phyloP scores from a whole-genome alignment of 2,888 invertebrate genomes.

The Tyria jacobaeae region DNA sequence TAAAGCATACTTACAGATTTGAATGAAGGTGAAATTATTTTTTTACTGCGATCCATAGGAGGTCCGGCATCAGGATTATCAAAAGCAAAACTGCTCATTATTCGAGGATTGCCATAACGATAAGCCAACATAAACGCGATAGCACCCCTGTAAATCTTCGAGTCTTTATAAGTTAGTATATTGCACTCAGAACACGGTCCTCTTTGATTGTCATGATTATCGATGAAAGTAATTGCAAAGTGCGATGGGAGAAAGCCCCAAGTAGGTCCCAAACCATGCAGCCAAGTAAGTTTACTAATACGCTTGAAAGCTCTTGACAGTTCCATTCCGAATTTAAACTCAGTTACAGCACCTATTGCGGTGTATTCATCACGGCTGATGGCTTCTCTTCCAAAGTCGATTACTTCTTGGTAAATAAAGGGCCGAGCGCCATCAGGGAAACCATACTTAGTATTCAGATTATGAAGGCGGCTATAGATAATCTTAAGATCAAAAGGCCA shows the following conservation, averaged over 20 bases:
- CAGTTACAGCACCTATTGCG: constrained; percentile 89
- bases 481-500: constrained; percentile 90
- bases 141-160: constrained; percentile 91
- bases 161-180: constrained; percentile 88
- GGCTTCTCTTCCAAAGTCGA: constrained; percentile 88
- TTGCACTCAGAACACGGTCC: constrained; percentile 86
- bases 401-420: constrained; percentile 92
- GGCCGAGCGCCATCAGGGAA: constrained; percentile 88
- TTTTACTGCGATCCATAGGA: constrained; percentile 87
- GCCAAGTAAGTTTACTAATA: constrained; percentile 87
- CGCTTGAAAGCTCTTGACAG: constrained; percentile 73
- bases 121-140: constrained; percentile 94
- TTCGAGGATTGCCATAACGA: constrained; percentile 92
- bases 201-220: constrained; percentile 94
- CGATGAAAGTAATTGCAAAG: constrained; percentile 90
- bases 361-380: constrained; percentile 84
- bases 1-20: constrained; percentile 72
- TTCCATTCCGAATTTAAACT: constrained; percentile 82
- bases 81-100: constrained; percentile 95
- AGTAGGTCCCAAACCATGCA: constrained; percentile 87
- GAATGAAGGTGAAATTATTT: constrained; percentile 88
- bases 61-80: constrained; percentile 88
- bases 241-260: constrained; percentile 88
- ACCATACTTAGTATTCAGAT: constrained; percentile 88
- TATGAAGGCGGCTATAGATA: constrained; percentile 88